Percentiles rank a stretch among this genome's conserved stretches.
Evolutionary conservation across 2,797 vertebrate species (phyloP).

Genomic region (Mionectes olivaceus): DNA sequence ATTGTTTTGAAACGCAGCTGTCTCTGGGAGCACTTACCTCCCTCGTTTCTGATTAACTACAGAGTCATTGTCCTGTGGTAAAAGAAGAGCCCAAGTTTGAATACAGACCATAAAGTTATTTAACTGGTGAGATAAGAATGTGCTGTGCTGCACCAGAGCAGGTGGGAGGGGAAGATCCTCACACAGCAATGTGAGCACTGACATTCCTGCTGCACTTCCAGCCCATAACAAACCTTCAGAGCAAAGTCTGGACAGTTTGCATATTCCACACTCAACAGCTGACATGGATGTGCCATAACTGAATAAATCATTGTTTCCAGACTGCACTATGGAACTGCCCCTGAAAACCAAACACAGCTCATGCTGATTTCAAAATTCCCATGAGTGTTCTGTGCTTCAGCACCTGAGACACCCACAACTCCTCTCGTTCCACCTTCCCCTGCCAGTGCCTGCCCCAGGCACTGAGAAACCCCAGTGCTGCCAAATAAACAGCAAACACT

Average conservation of each 20-base stretch:
- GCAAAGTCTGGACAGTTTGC: background rate
- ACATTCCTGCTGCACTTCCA: background rate
- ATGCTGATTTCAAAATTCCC: accelerated
- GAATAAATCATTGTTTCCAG: background rate
- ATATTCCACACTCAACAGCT: background rate
- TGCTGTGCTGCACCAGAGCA: background rate
- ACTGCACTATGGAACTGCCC: background rate
- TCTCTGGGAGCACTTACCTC: background rate
- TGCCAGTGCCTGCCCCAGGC: background rate
- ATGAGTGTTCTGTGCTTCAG: accelerated
- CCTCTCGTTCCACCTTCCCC: accelerated
- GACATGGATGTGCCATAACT: background rate
- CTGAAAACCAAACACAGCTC: background rate
- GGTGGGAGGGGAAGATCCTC: background rate
- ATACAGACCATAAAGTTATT: background rate
- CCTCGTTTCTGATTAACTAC: background rate
- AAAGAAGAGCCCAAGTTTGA: background rate
- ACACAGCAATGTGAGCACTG: background rate
- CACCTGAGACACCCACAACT: accelerated
- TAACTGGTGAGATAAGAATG: background rate
- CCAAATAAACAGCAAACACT: background rate
- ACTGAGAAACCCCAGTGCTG: accelerated
- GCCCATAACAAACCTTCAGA: background rate
- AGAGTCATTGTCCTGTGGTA: background rate
- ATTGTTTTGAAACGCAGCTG: background rate